Evolutionary conservation across 2,113 vertebrate genomes (phyloP).

Genomic region (Neolamprologus longior): DNA sequence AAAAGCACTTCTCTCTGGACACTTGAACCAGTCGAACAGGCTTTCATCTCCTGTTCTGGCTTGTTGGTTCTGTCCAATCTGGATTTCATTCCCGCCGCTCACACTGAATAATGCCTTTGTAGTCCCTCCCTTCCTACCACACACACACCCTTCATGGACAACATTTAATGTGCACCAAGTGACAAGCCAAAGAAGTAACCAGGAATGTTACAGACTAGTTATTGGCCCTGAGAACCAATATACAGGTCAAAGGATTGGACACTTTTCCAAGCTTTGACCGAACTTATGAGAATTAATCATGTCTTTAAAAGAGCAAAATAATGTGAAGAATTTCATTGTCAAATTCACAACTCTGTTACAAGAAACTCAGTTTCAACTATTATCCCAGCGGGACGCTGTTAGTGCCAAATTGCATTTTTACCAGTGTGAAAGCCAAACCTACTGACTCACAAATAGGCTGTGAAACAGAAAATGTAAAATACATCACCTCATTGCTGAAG

Average conservation of each 20-base stretch:
- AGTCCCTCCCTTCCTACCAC: slow-evolving; percentile 26
- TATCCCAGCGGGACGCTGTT: neutral
- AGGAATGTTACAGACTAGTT: slow-evolving; percentile 54
- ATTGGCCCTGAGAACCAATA: slow-evolving; percentile 54
- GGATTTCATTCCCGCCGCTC: slow-evolving; percentile 56
- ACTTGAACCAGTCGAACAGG: slow-evolving; percentile 21
- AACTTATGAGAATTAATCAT: slow-evolving; percentile 6
- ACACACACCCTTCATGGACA: slow-evolving; percentile 26
- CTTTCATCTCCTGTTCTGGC: slow-evolving; percentile 37
- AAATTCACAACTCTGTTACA: slow-evolving; percentile 37
- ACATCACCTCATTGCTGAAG: slow-evolving; percentile 11
- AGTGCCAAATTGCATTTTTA: slow-evolving; percentile 18
- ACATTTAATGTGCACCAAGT: slow-evolving; percentile 61
- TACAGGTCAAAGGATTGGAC: slow-evolving; percentile 43
- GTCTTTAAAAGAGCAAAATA: slow-evolving; percentile 27
- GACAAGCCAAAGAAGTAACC: slow-evolving; percentile 60
- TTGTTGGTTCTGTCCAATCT: slow-evolving; percentile 37
- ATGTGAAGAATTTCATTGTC: slow-evolving; percentile 54
- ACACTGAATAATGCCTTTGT: slow-evolving; percentile 61
- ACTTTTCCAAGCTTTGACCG: slow-evolving; percentile 13
- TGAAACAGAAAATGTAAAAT: slow-evolving; percentile 32
- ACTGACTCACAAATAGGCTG: slow-evolving; percentile 22
- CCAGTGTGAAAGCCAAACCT: neutral
- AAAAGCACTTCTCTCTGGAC: slow-evolving; percentile 19
- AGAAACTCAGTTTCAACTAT: neutral